These are phyloP conservation scores for Chrysolophus pictus DNA, from an alignment of 2,797 vertebrate genomes.

Conservation along the genomic window DNA sequence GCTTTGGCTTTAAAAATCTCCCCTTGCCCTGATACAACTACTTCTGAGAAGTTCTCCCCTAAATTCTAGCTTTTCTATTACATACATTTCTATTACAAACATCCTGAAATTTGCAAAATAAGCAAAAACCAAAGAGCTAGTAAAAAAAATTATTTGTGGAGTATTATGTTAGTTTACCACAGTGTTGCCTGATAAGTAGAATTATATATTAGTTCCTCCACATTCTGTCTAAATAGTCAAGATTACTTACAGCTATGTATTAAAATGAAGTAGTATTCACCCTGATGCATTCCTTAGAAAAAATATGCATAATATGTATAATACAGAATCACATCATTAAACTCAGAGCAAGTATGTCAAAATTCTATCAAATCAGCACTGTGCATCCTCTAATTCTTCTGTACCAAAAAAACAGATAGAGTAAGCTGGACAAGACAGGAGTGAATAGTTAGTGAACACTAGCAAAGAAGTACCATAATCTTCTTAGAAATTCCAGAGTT, in stretches of 20 bases:
- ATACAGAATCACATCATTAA: not conserved
- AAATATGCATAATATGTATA: not conserved
- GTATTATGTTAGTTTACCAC: not conserved
- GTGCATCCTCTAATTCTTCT: not conserved
- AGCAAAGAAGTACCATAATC: not conserved
- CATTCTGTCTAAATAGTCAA: not conserved
- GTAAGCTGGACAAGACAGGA: not conserved
- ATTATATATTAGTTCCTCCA: not conserved
- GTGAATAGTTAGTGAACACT: not conserved
- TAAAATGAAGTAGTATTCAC: not conserved
- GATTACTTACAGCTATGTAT: not conserved
- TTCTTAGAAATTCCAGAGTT: not conserved
- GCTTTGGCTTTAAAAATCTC: not conserved
- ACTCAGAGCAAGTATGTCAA: not conserved
- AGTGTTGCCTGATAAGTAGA: not conserved
- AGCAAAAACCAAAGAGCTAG: not conserved
- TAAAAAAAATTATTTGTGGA: not conserved
- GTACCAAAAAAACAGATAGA: not conserved
- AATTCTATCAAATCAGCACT: not conserved
- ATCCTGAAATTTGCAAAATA: not conserved
- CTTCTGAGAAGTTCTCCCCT: not conserved
- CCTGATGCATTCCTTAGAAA: not conserved
- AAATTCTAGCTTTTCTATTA: not conserved
- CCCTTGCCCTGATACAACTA: not conserved
- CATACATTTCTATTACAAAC: too few relatives aligned